Conservation (phyloP, 2,888 invertebrate genomes). For the Drosophila melanosoma region DNA sequence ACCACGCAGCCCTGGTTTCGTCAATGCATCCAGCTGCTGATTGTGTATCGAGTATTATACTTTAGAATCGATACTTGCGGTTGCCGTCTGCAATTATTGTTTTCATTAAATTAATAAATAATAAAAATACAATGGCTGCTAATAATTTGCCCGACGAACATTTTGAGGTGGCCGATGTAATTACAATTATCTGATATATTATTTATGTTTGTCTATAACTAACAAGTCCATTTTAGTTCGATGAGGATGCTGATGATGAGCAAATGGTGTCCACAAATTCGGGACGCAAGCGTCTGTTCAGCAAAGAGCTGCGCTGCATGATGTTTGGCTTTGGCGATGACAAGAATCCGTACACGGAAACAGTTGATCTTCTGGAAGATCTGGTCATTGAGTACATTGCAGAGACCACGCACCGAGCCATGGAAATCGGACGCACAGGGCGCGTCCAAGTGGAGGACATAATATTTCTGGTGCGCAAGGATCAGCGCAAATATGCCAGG, state of each 20-base stretch:
- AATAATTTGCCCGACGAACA: constrained; percentile 71
- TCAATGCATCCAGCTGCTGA: background rate
- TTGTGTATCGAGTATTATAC: background rate
- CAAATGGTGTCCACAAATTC: constrained; percentile 89
- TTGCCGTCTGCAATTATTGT: background rate
- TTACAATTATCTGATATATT: background rate
- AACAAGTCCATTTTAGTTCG: constrained; percentile 70
- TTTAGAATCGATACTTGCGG: constrained; percentile 11
- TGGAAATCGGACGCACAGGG: constrained; percentile 98
- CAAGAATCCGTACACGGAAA: constrained; percentile 99
- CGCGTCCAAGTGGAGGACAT: constrained; percentile 99
- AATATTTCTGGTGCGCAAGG: constrained; percentile 97
- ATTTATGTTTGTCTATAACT: background rate
- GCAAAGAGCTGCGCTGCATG: constrained; percentile 97
- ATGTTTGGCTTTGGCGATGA: constrained; percentile 99
- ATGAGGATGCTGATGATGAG: constrained; percentile 88
- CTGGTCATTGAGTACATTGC: constrained; percentile 98
- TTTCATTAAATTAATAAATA: constrained; percentile 22
- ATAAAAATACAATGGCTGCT: constrained; percentile 63
- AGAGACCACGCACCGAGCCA: constrained; percentile 96
- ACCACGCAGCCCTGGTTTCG: background rate
- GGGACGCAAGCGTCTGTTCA: constrained; percentile 93
- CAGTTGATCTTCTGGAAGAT: constrained; percentile 98
- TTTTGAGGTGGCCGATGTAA: constrained; percentile 81
- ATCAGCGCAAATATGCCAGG: constrained; percentile 97